Conservation (phyloP, 2,888 invertebrate genomes). For the Prenolepis imparis region DNA sequence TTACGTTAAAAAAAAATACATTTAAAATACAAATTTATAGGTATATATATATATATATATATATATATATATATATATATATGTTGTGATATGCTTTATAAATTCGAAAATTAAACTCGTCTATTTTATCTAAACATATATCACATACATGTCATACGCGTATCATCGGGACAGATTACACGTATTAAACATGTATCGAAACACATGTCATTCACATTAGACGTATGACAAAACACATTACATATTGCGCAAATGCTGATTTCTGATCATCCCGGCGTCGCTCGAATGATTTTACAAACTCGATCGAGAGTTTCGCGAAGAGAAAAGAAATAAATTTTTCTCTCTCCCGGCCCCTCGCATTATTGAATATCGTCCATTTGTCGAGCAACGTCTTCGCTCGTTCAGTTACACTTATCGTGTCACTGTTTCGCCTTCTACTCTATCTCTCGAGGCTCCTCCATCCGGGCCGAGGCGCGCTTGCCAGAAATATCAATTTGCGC, state of each 20-base stretch:
- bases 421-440: constrained; percentile 47
- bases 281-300: constrained; percentile 6
- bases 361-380: constrained; percentile 64
- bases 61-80: too few species aligned
- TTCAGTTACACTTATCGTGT: constrained; percentile 44
- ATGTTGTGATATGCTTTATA: neutral
- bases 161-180: neutral
- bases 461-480: constrained; percentile 60
- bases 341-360: constrained; percentile 30
- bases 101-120: constrained; percentile 1
- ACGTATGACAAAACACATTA: constrained; percentile 15
- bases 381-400: constrained; percentile 45
- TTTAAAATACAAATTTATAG: neutral
- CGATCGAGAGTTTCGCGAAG: neutral
- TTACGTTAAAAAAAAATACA: neutral
- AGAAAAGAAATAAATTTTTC: neutral
- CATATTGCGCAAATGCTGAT: constrained; percentile 8
- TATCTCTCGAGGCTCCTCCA: constrained; percentile 28
- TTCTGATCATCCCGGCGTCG: constrained; percentile 9
- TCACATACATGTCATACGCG: neutral
- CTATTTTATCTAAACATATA: neutral
- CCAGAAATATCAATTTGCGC: constrained; percentile 82
- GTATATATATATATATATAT: too few species aligned
- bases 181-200: constrained; percentile 31
- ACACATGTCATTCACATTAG: constrained; percentile 29